phyloP scores from a whole-genome alignment of 2,888 invertebrate genomes.

The Tuberolachnus salignus region DNA sequence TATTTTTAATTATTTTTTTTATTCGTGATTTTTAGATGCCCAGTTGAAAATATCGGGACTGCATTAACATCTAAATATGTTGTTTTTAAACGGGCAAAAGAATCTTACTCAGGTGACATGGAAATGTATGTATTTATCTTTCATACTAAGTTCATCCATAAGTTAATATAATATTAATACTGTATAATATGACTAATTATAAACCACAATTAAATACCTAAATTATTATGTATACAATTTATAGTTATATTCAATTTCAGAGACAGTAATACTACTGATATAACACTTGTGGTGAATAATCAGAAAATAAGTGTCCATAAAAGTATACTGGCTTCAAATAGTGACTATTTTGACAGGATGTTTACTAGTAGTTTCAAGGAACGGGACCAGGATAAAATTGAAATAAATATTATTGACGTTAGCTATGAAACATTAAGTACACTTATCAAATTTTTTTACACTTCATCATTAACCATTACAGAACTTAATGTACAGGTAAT shows the following conservation, averaged over 20 bases:
- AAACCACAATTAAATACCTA: not conserved
- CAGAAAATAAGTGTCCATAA: conserved; percentile 33
- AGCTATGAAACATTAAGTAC: conserved; percentile 34
- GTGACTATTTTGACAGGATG: conserved; percentile 45
- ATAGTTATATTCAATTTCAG: conserved; percentile 3
- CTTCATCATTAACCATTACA: conserved; percentile 20
- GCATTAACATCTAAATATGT: conserved; percentile 23
- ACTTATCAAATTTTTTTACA: conserved; percentile 24
- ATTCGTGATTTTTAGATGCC: conserved; percentile 8
- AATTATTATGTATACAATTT: not conserved
- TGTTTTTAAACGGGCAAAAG: not conserved
- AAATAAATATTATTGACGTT: conserved; percentile 38
- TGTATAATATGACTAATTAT: not conserved
- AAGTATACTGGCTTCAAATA: conserved; percentile 14
- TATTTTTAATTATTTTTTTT: not conserved
- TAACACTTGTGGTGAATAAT: conserved; percentile 28
- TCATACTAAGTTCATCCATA: too few species aligned
- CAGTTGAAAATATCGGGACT: not conserved
- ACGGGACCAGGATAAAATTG: conserved; percentile 33
- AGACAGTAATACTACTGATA: not conserved
- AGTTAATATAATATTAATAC: too few species aligned
- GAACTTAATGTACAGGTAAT: conserved; percentile 47
- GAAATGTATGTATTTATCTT: conserved; percentile 10
- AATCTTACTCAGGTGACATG: not conserved
- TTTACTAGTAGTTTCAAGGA: conserved; percentile 40